Percentiles rank a stretch among this genome's conserved stretches.
phyloP scores from a whole-genome alignment of 64 coral and sea anemone genomes.

The Orbicella faveolata region DNA sequence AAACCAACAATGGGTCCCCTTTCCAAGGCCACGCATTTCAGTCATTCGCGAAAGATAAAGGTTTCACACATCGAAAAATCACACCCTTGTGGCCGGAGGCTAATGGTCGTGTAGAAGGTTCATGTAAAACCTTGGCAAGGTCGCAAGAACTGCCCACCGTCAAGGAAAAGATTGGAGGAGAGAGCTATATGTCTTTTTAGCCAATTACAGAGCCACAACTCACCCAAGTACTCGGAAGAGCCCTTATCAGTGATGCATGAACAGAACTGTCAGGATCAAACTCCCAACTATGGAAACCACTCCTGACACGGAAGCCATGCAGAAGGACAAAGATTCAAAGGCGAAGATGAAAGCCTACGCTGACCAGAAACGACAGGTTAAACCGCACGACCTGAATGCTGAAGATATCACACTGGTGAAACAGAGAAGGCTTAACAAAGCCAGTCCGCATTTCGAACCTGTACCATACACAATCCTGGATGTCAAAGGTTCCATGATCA shows the following conservation, averaged over 20 bases:
- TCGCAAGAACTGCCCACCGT: background rate
- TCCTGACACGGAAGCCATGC: background rate
- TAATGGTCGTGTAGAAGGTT: background rate
- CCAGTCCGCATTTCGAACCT: background rate
- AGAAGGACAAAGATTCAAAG: background rate
- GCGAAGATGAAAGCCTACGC: background rate
- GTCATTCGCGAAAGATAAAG: background rate
- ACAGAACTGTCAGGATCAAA: background rate
- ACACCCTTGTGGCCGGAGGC: constrained; percentile 36
- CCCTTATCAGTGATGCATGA: background rate
- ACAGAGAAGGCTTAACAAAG: background rate
- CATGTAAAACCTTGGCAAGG: background rate
- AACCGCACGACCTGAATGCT: background rate
- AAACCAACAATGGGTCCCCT: constrained; percentile 46
- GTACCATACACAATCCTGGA: background rate
- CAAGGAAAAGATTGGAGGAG: constrained; percentile 29
- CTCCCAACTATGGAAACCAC: background rate
- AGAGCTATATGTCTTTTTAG: constrained; percentile 1
- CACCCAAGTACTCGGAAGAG: background rate
- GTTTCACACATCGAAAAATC: constrained; percentile 43
- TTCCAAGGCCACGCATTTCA: constrained; percentile 14
- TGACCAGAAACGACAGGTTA: background rate
- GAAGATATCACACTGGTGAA: background rate
- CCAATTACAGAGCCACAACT: constrained; percentile 5
- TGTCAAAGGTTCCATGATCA: background rate